These are phyloP conservation scores for Apostichopus japonicus DNA, from an alignment of 35 echinoderm and acorn worm genomes.

Conservation along the genomic window DNA sequence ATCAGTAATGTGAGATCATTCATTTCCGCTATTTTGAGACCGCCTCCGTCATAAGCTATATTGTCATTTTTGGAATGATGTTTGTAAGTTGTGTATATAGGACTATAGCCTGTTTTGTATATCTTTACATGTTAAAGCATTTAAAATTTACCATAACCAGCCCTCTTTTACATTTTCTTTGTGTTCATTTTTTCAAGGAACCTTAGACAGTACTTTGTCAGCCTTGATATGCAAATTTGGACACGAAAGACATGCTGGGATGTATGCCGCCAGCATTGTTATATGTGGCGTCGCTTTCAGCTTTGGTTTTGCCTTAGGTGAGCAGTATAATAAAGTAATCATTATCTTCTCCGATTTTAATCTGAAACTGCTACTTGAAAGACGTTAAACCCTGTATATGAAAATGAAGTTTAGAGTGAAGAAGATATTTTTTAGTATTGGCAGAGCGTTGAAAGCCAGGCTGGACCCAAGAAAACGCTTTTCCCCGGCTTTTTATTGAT, in stretches of 20 bases:
- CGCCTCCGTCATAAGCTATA: no score
- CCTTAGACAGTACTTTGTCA: constrained; percentile 14
- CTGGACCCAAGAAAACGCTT: no score
- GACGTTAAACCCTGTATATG: background rate
- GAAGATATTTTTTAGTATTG: background rate
- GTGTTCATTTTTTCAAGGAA: background rate
- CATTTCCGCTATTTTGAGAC: no score
- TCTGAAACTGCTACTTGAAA: background rate
- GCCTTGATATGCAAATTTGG: constrained; percentile 16
- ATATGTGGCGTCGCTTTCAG: constrained; percentile 25
- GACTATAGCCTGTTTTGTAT: no score
- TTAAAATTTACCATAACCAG: no score
- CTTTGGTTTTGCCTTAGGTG: constrained; percentile 40
- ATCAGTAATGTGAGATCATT: no score
- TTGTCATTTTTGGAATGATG: no score
- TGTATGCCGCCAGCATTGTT: constrained; percentile 25
- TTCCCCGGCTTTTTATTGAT: no score
- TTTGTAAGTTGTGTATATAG: no score
- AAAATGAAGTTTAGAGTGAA: background rate
- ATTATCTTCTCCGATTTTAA: background rate
- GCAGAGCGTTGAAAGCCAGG: background rate
- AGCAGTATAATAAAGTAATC: background rate
- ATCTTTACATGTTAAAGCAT: no score
- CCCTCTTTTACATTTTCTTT: background rate
- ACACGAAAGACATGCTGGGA: constrained; percentile 30